Evolutionary conservation across 2,888 invertebrate species (phyloP).

Genomic region (Habrosyne pyritoides): DNA sequence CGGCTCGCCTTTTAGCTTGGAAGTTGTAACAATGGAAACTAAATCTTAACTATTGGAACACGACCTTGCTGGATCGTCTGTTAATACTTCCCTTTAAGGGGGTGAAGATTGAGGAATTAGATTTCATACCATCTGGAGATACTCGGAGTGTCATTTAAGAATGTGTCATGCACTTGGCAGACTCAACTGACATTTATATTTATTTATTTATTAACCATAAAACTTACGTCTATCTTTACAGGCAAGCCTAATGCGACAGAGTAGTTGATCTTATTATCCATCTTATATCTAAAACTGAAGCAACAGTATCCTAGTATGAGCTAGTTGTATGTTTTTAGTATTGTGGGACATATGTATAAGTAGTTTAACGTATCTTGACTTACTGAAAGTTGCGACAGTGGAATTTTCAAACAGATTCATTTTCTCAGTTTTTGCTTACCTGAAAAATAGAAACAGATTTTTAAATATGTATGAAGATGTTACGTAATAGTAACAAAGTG

Average conservation of each 20-base stretch:
- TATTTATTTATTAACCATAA: too few species aligned
- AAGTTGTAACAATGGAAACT: slow-evolving; percentile 8
- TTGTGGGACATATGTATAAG: not conserved
- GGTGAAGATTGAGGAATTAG: not conserved
- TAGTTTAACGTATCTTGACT: not conserved
- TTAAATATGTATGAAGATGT: not conserved
- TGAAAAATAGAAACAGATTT: slow-evolving; percentile 19
- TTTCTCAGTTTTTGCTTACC: slow-evolving; percentile 23
- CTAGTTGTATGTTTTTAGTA: too few species aligned
- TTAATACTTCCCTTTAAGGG: not conserved
- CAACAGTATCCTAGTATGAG: too few species aligned
- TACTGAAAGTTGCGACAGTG: not conserved
- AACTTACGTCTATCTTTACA: too few species aligned
- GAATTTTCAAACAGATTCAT: not conserved
- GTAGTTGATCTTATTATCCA: too few species aligned
- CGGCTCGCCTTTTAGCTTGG: not conserved
- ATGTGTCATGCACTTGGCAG: not conserved
- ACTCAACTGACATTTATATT: too few species aligned
- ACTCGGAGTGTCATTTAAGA: not conserved
- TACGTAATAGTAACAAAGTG: not conserved
- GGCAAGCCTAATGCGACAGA: too few species aligned
- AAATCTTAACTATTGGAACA: too few species aligned
- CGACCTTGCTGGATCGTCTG: not conserved
- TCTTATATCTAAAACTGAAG: too few species aligned
- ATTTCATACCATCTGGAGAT: slow-evolving; percentile 5